Conservation (phyloP, 1,140 invertebrate genomes). For the Pectinophora gossypiella region DNA sequence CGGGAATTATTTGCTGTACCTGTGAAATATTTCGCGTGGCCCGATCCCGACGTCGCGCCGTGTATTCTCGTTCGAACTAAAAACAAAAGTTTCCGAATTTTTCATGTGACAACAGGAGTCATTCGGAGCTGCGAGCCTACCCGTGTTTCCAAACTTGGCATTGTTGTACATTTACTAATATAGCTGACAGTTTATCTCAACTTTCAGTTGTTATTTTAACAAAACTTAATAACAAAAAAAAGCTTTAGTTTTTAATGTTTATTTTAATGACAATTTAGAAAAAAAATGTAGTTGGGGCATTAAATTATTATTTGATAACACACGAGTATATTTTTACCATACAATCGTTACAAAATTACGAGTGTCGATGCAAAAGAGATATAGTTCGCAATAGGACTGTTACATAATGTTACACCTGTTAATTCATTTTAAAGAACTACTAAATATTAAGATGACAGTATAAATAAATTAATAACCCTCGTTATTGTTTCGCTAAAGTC, state of each 20-base stretch:
- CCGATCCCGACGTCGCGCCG: slow-evolving; percentile 5
- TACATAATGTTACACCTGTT: no score
- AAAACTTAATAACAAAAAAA: background rate
- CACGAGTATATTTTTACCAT: no score
- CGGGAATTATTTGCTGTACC: slow-evolving; percentile 32
- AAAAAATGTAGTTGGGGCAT: no score
- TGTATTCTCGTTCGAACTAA: slow-evolving; percentile 19
- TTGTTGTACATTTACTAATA: background rate
- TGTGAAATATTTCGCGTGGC: slow-evolving; percentile 23
- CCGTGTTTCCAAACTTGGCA: background rate
- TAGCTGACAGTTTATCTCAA: background rate
- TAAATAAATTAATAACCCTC: no score
- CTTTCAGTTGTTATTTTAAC: background rate
- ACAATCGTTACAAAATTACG: no score
- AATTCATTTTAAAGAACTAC: no score
- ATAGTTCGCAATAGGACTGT: no score
- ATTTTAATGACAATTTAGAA: background rate
- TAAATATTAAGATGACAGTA: no score
- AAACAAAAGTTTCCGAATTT: slow-evolving; percentile 15
- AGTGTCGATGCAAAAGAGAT: no score
- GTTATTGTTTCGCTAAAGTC: no score
- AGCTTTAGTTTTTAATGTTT: background rate
- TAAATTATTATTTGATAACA: no score
- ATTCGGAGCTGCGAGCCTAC: no score
- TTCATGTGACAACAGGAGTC: slow-evolving; percentile 6